Conservation (phyloP, 2,888 invertebrate species). For the Polydrusus pterygomalis region DNA sequence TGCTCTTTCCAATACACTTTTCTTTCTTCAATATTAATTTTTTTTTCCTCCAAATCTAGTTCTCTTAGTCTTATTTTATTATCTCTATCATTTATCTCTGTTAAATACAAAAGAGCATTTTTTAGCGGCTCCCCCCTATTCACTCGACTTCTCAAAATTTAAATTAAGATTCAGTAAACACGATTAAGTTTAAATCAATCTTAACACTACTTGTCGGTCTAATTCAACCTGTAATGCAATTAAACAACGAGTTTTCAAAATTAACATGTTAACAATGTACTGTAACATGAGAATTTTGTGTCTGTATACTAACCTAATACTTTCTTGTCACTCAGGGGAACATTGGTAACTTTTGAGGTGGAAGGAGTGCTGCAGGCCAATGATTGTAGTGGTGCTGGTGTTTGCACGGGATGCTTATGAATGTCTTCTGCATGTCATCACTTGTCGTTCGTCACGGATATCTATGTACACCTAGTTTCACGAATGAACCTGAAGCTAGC, state of each 20-base stretch:
- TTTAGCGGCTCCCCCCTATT: constrained; percentile 1
- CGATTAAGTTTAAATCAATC: neutral
- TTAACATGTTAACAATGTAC: neutral
- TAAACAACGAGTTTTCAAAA: neutral
- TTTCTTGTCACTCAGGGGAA: constrained; percentile 2
- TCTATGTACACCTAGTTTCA: too few relatives aligned
- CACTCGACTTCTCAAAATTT: neutral
- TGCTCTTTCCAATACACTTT: neutral
- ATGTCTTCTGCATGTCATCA: neutral
- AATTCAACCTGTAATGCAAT: neutral
- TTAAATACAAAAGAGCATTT: constrained; percentile 3
- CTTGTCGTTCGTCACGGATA: neutral
- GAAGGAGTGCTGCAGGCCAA: neutral
- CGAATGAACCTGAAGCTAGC: too few relatives aligned
- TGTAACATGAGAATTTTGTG: neutral
- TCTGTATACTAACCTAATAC: constrained; percentile 5
- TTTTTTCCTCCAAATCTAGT: constrained; percentile 9
- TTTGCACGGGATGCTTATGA: too few relatives aligned
- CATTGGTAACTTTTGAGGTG: neutral
- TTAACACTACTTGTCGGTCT: neutral
- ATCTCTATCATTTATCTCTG: neutral
- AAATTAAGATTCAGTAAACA: neutral
- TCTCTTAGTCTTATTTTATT: constrained; percentile 8
- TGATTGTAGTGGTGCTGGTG: neutral
- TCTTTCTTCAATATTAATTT: constrained; percentile 7